Evolutionary conservation across 2,888 invertebrate species (phyloP).

Genomic region (Druceiella hillmani): DNA sequence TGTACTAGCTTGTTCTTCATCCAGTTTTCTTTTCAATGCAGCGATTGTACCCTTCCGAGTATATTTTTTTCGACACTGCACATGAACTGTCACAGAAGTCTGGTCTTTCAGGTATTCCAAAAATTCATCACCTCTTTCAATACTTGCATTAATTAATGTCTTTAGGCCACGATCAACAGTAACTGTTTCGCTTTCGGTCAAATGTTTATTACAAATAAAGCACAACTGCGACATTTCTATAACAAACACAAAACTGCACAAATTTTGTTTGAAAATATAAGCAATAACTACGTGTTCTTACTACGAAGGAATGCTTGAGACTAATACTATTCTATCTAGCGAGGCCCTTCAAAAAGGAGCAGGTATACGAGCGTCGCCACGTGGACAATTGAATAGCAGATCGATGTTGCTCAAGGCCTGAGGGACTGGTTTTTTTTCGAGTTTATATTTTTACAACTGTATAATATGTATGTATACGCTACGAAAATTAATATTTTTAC

Average conservation of each 20-base stretch:
- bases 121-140: conserved; percentile 26
- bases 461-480: too few relatives aligned
- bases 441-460: conserved; percentile 4
- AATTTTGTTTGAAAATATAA: conserved; percentile 11
- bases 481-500: too few relatives aligned
- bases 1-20: conserved; percentile 27
- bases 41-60: conserved; percentile 27
- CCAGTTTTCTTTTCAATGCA: conserved; percentile 27
- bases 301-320: conserved; percentile 6
- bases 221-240: conserved; percentile 22
- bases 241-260: conserved; percentile 3
- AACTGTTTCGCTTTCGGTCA: conserved; percentile 27
- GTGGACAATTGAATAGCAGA: conserved; percentile 8
- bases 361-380: conserved; percentile 10
- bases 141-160: conserved; percentile 25
- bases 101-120: conserved; percentile 24
- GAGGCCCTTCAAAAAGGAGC: conserved; percentile 5
- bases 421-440: too few relatives aligned
- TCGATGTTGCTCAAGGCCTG: conserved; percentile 9
- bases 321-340: conserved; percentile 12
- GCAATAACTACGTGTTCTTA: conserved; percentile 10
- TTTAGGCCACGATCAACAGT: too few relatives aligned
- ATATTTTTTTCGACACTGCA: conserved; percentile 26
- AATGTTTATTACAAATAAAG: conserved; percentile 28
- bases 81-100: conserved; percentile 26